Evolutionary conservation across 2,797 vertebrate species (phyloP).

Genomic region (Parauchenoglanis ngamensis): DNA sequence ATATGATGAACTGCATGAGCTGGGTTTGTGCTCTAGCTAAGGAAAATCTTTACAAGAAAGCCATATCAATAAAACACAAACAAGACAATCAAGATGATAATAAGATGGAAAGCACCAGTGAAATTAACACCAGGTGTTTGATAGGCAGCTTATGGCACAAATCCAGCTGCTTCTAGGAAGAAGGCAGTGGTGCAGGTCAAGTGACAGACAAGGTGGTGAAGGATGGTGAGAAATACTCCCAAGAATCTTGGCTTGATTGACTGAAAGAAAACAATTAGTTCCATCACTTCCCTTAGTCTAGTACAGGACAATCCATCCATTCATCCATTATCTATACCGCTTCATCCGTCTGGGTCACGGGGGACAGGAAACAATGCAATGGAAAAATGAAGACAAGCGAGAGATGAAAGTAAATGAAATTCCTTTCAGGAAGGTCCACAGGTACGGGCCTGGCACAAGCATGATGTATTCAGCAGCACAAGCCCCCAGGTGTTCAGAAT

Average conservation of each 20-base stretch:
- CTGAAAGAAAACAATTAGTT: slow-evolving; percentile 20
- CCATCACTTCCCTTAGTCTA: slow-evolving; percentile 9
- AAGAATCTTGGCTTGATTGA: slow-evolving; percentile 14
- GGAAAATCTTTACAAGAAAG: neutral
- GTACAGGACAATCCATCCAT: slow-evolving; percentile 24
- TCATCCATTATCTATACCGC: too few species aligned
- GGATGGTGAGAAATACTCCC: slow-evolving; percentile 22
- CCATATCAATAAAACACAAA: neutral
- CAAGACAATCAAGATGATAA: neutral
- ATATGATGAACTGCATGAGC: slow-evolving; percentile 11
- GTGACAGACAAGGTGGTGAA: slow-evolving; percentile 24
- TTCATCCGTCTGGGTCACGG: neutral
- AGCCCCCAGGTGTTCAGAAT: slow-evolving; percentile 52
- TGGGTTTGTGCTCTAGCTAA: neutral
- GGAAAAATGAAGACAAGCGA: slow-evolving; percentile 1
- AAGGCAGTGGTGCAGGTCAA: slow-evolving; percentile 11
- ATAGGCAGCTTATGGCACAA: slow-evolving; percentile 28
- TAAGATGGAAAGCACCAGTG: neutral
- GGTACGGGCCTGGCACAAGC: slow-evolving; percentile 17
- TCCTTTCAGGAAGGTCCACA: slow-evolving; percentile 28
- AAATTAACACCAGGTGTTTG: slow-evolving; percentile 13
- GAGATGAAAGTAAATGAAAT: slow-evolving; percentile 29
- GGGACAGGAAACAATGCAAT: slow-evolving; percentile 27
- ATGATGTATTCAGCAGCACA: slow-evolving; percentile 51
- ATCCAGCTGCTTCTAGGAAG: neutral